Percentiles rank a stretch among this genome's conserved stretches.
Conservation (phyloP, 1,140 invertebrate species). For the Hylyphantes graminicola region DNA sequence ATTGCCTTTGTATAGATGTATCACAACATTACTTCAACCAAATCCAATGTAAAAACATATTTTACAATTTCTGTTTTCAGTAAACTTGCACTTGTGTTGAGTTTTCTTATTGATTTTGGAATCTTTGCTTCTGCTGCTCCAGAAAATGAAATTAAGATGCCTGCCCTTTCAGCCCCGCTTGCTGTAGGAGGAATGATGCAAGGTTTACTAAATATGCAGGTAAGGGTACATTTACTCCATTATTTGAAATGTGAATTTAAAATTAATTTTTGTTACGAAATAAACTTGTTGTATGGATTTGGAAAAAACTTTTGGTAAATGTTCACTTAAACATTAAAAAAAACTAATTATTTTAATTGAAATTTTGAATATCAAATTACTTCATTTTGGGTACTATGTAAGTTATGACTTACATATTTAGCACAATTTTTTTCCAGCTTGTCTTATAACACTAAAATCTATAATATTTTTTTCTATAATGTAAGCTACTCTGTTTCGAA, state of each 20-base stretch:
- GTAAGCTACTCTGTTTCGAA: too few species aligned
- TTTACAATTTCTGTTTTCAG: not conserved
- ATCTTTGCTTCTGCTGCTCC: not conserved
- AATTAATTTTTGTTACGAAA: not conserved
- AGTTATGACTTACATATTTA: too few species aligned
- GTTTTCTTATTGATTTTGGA: not conserved
- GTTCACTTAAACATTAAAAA: too few species aligned
- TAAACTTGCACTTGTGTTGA: not conserved
- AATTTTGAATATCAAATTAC: too few species aligned
- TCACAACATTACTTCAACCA: not conserved
- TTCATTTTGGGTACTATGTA: too few species aligned
- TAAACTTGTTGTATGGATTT: too few species aligned
- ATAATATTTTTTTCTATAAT: too few species aligned
- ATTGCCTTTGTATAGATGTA: not conserved
- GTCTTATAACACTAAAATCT: too few species aligned
- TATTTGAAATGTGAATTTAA: not conserved
- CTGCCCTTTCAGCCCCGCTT: not conserved
- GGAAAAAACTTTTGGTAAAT: too few species aligned
- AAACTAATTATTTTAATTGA: too few species aligned
- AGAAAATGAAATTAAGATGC: slow-evolving; percentile 7
- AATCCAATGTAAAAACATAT: not conserved
- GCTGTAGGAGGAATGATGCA: slow-evolving; percentile 21
- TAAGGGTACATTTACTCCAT: not conserved
- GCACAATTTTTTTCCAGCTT: too few species aligned
- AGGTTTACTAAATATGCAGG: slow-evolving; percentile 20